These are phyloP conservation scores for Danio tinwini DNA, from an alignment of 2,797 vertebrate genomes.

Conservation along the genomic window DNA sequence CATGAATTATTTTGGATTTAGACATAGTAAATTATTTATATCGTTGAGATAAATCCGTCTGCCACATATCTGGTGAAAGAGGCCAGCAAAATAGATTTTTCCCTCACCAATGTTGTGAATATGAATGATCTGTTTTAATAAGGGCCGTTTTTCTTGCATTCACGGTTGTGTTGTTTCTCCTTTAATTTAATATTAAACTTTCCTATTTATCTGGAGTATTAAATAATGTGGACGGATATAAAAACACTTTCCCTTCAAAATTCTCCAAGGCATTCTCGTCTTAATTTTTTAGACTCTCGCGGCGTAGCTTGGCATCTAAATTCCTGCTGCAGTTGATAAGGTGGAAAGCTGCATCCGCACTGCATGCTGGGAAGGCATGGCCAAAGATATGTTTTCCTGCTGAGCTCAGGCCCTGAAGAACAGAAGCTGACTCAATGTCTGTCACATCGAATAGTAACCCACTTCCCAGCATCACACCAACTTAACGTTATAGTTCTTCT, in stretches of 20 bases:
- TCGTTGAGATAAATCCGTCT: conserved; percentile 70
- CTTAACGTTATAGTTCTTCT: conserved; percentile 7
- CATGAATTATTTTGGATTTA: conserved; percentile 70
- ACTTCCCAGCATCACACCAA: conserved; percentile 33
- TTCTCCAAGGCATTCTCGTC: conserved; percentile 24
- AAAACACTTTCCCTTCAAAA: conserved; percentile 25
- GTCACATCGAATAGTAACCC: conserved; percentile 56
- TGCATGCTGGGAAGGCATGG: conserved; percentile 52
- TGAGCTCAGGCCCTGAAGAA: conserved; percentile 48
- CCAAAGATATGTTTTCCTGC: conserved; percentile 50
- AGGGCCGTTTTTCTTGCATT: conserved; percentile 51
- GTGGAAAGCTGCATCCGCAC: conserved; percentile 30
- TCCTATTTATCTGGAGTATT: conserved; percentile 31
- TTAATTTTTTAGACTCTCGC: conserved; percentile 16
- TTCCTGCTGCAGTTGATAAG: conserved; percentile 46
- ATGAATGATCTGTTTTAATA: conserved; percentile 68
- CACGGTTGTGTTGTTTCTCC: background rate
- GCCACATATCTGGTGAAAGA: conserved; percentile 57
- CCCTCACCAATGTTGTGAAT: conserved; percentile 58
- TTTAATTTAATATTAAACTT: conserved; percentile 40
- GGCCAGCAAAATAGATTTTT: conserved; percentile 35
- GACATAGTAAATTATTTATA: conserved; percentile 75
- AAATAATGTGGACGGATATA: conserved; percentile 24
- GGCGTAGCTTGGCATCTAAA: conserved; percentile 33
- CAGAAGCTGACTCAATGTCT: conserved; percentile 56